phyloP scores from a whole-genome alignment of 2,113 vertebrate species.

The Pygathrix nemaeus region DNA sequence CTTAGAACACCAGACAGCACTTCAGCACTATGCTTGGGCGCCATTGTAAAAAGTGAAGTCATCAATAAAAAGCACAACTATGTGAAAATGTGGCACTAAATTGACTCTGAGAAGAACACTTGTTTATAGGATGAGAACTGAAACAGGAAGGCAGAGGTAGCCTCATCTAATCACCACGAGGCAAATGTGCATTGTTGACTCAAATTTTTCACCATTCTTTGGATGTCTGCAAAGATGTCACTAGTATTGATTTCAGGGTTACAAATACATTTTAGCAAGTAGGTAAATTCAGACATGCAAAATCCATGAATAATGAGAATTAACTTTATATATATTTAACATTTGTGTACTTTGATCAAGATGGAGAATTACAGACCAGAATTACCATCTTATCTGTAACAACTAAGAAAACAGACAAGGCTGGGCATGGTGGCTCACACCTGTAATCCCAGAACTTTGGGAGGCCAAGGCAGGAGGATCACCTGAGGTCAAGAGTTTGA shows the following conservation, averaged over 20 bases:
- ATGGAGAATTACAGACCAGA: neutral
- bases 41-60: neutral
- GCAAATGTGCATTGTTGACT: neutral
- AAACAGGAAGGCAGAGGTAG: neutral
- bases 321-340: neutral
- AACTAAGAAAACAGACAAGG: neutral
- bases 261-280: neutral
- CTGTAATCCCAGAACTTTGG: too few relatives aligned
- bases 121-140: neutral
- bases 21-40: neutral
- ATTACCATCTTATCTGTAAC: neutral
- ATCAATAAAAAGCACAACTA: neutral
- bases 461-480: too few relatives aligned
- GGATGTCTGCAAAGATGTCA: neutral
- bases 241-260: neutral
- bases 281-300: neutral
- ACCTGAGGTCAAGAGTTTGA: too few relatives aligned
- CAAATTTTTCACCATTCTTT: neutral
- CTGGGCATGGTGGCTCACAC: too few relatives aligned
- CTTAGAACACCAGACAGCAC: neutral
- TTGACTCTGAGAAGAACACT: neutral
- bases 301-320: neutral
- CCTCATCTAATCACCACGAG: neutral
- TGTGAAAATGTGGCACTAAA: neutral
- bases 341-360: neutral